Conservation (phyloP, 2,888 invertebrate species). For the Ganaspis brasiliensis region DNA sequence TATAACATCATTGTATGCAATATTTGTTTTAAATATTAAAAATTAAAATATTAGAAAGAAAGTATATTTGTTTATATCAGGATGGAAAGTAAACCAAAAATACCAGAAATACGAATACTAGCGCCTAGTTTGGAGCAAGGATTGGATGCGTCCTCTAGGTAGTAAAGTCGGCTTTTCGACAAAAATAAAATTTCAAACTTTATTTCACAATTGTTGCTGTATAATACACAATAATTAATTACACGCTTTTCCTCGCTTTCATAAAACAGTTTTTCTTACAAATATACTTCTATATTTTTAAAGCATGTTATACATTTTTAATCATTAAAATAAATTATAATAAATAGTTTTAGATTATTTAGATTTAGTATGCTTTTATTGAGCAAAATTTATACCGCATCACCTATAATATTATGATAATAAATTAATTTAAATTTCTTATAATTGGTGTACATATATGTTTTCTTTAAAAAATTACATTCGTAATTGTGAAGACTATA, state of each 20-base stretch:
- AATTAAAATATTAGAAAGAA: slow-evolving; percentile 67
- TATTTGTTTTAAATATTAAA: slow-evolving; percentile 32
- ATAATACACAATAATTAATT: slow-evolving; percentile 28
- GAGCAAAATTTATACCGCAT: too few relatives aligned
- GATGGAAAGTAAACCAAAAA: slow-evolving; percentile 88
- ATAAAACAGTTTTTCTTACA: slow-evolving; percentile 48
- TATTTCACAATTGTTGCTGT: slow-evolving; percentile 30
- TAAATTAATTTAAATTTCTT: too few relatives aligned
- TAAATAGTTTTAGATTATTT: too few relatives aligned
- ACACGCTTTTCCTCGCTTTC: slow-evolving; percentile 63
- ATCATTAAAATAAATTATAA: too few relatives aligned
- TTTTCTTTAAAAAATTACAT: too few relatives aligned
- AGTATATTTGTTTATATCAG: slow-evolving; percentile 73
- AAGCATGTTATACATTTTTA: too few relatives aligned
- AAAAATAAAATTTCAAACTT: slow-evolving; percentile 37
- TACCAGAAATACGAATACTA: slow-evolving; percentile 91
- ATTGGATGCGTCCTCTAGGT: slow-evolving; percentile 83
- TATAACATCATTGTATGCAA: too few relatives aligned
- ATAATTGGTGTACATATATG: too few relatives aligned
- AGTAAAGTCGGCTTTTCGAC: slow-evolving; percentile 62
- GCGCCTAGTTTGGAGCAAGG: slow-evolving; percentile 91
- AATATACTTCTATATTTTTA: too few relatives aligned
- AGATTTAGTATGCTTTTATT: too few relatives aligned
- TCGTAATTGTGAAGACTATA: too few relatives aligned
- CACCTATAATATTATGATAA: too few relatives aligned